Percentiles rank a stretch among this genome's conserved stretches.
Evolutionary conservation across 2,797 vertebrate species (phyloP).

Genomic region (Sebastes steindachneri): DNA sequence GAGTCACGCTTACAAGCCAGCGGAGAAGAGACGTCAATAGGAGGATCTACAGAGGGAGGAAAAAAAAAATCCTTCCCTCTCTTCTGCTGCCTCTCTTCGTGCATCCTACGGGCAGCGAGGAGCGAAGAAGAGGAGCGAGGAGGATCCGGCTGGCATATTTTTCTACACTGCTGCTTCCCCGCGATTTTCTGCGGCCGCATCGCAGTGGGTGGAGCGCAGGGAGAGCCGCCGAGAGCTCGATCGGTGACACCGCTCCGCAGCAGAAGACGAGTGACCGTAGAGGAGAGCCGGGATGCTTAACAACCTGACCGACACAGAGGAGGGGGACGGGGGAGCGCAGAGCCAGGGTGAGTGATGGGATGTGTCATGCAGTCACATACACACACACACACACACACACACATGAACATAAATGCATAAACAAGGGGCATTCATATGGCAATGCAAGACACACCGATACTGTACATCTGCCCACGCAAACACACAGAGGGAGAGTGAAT

Average conservation of each 20-base stretch:
- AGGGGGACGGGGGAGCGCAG: conserved; percentile 93
- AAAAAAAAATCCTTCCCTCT: conserved; percentile 69
- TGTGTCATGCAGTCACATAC: conserved; percentile 62
- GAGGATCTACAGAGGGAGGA: conserved; percentile 70
- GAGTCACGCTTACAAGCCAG: conserved; percentile 78
- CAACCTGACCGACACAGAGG: conserved; percentile 97
- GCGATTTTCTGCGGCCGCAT: conserved; percentile 62
- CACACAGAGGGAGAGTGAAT: conserved; percentile 6
- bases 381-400: conserved; percentile 4
- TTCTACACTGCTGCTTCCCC: conserved; percentile 61
- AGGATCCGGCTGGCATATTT: conserved; percentile 71
- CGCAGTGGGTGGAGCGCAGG: conserved; percentile 69
- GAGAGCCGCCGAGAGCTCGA: conserved; percentile 70
- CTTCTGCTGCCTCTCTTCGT: conserved; percentile 71
- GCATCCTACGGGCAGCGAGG: conserved; percentile 73
- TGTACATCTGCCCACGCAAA: conserved; percentile 34
- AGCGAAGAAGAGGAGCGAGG: conserved; percentile 68
- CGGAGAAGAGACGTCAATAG: conserved; percentile 80
- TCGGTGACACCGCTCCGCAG: conserved; percentile 72
- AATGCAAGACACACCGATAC: conserved; percentile 29
- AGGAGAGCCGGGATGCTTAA: conserved; percentile 91
- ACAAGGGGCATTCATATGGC: conserved; percentile 37
- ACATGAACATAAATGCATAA: conserved; percentile 29
- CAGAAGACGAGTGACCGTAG: conserved; percentile 50
- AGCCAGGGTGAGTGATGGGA: conserved; percentile 92